Base-by-base conservation (phyloP, 1,140 invertebrate species). In the Drosophila nikananu region DNA sequence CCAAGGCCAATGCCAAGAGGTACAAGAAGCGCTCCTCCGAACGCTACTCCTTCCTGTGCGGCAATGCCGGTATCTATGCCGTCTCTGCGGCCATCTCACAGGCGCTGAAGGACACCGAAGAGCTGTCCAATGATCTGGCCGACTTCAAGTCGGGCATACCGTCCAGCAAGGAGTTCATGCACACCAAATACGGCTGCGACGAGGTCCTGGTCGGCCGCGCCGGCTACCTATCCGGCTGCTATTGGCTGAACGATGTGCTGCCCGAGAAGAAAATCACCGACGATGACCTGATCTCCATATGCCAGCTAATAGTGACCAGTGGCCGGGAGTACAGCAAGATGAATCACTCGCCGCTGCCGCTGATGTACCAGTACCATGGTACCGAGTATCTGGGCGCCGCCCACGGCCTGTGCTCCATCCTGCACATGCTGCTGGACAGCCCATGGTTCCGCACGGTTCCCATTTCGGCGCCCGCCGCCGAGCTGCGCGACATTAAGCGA, bases 351-450 rank as follows among this genome's bases (percentile, higher is more conserved):
- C 94, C 94, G 8, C 95, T 95, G 77, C 97, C 97, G 9, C 92
- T 98, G 17, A 97, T 98, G 97, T 98, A 97, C 90, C 94, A 96
- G 57, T 98, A 97, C 93, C 97, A 98, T 89, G 94, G 95, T n/a
- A 97, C 96, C 9, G 96, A 97, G 93, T 98, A 98, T 93, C 93
- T 98, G 58, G 97, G 97, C 19, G 97, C 97, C 2, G 97, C 97
- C 25, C 97, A 98, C 93, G 96, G 96, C 1, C 78, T 97, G 6
- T 94, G 94, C 77, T 93, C 94, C 21, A 97, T 97, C 66, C 68
- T 95, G n/a, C 94, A 95, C 84, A 92, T 94, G 80, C 86, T 95
- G 17, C 78, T 94, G 58, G 93, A 94, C 62, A 93, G 93, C 66
- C 91, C 92, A 0, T 92, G 92, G 86, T 93, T 93, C 62, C 91